Conservation (phyloP, 1,140 invertebrate genomes). For the Centruroides sculpturatus region DNA sequence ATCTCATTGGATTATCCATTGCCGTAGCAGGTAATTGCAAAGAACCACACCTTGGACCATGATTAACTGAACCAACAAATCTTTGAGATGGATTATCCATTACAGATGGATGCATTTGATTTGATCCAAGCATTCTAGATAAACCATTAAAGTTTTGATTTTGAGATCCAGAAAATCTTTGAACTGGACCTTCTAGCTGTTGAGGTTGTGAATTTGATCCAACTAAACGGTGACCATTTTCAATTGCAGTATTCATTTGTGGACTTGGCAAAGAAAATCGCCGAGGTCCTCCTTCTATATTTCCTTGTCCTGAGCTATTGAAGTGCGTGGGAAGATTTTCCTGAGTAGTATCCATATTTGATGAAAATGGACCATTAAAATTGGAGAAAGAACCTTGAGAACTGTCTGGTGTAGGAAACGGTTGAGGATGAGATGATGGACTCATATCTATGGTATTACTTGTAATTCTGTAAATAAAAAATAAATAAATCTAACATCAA, state of each 20-base stretch:
- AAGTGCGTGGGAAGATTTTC: too few relatives aligned
- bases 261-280: constrained; percentile 34
- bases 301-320: constrained; percentile 1
- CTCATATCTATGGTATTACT: constrained; percentile 8
- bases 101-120: constrained; percentile 23
- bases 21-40: not conserved
- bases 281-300: constrained; percentile 9
- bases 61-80: constrained; percentile 25
- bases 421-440: not conserved
- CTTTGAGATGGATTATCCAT: constrained; percentile 45
- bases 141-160: constrained; percentile 18
- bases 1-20: constrained; percentile 4
- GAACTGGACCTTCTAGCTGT: not conserved
- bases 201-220: not conserved
- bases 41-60: constrained; percentile 7
- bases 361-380: too few relatives aligned
- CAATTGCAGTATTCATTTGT: constrained; percentile 9
- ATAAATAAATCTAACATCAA: too few relatives aligned
- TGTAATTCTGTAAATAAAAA: not conserved
- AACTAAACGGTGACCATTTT: constrained; percentile 4
- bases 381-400: too few relatives aligned
- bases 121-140: constrained; percentile 22
- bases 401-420: not conserved
- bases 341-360: too few relatives aligned
- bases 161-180: constrained; percentile 21